Conservation (phyloP, 2,888 invertebrate genomes). For the Drosophila colorata region DNA sequence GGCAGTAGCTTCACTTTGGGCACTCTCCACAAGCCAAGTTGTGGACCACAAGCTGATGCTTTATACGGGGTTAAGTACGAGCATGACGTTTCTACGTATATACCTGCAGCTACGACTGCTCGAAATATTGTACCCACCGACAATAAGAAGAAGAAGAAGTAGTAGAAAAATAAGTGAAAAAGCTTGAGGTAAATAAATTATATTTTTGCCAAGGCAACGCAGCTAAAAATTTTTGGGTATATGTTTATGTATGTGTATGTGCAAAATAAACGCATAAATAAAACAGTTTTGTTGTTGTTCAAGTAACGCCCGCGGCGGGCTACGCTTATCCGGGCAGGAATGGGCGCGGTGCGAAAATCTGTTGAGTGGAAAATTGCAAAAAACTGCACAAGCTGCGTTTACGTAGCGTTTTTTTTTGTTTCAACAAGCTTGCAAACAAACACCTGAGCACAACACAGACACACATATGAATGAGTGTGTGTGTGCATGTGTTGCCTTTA, state of each 20-base stretch:
- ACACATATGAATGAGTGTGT: neutral
- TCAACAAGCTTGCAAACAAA: slow-evolving; percentile 33
- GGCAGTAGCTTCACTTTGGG: slow-evolving; percentile 8
- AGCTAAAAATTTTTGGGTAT: slow-evolving; percentile 3
- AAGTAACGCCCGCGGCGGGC: slow-evolving; percentile 41
- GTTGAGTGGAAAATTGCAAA: slow-evolving; percentile 76
- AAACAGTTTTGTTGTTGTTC: slow-evolving; percentile 43
- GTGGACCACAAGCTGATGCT: neutral
- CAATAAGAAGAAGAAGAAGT: slow-evolving; percentile 14
- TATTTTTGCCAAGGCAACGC: slow-evolving; percentile 27
- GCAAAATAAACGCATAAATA: slow-evolving; percentile 64
- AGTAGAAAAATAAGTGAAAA: neutral
- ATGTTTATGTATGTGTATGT: slow-evolving; percentile 16
- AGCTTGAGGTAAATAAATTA: slow-evolving; percentile 41
- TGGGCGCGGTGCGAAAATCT: slow-evolving; percentile 45
- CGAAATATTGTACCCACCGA: slow-evolving; percentile 23
- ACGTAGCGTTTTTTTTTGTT: slow-evolving; percentile 35
- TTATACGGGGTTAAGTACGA: neutral
- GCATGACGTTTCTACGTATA: slow-evolving; percentile 8
- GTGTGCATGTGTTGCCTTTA: slow-evolving; percentile 49
- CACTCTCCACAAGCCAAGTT: neutral
- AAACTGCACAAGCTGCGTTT: slow-evolving; percentile 68
- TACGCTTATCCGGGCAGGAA: slow-evolving; percentile 14
- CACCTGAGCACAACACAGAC: slow-evolving; percentile 7
- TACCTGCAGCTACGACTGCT: slow-evolving; percentile 1